Evolutionary conservation across 2,888 invertebrate species (phyloP).

Genomic region (Strigamia transsilvanica): DNA sequence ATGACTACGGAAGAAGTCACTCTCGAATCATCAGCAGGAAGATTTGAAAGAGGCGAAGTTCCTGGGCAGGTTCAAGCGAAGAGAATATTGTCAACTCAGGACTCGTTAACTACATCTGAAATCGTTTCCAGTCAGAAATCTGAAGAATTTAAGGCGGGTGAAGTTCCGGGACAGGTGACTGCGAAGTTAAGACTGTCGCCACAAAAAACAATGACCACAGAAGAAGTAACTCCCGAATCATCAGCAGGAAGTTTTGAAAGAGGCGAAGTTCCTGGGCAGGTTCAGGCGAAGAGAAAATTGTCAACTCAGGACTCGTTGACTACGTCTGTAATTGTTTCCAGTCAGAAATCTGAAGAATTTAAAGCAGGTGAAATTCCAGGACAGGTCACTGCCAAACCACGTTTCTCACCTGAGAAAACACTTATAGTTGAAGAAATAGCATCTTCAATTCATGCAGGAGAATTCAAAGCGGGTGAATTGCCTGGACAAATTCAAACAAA

Average conservation of each 20-base stretch:
- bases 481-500: conserved; percentile 54
- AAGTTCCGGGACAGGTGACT: conserved; percentile 54
- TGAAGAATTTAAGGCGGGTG: too few relatives aligned
- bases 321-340: conserved; percentile 41
- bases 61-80: conserved; percentile 54
- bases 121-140: conserved; percentile 44
- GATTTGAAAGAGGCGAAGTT: conserved; percentile 52
- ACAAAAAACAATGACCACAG: not conserved
- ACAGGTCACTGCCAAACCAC: conserved; percentile 55
- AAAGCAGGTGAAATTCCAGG: conserved; percentile 12
- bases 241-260: conserved; percentile 51
- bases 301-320: conserved; percentile 54
- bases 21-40: conserved; percentile 51
- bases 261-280: conserved; percentile 54
- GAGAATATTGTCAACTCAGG: conserved; percentile 52
- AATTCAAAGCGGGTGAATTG: conserved; percentile 52
- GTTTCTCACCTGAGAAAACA: conserved; percentile 57
- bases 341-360: conserved; percentile 51
- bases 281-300: conserved; percentile 53
- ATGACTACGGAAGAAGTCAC: conserved; percentile 56
- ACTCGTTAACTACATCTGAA: conserved; percentile 53
- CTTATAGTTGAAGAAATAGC: conserved; percentile 58
- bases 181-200: conserved; percentile 43
- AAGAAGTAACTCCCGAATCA: conserved; percentile 54
- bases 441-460: conserved; percentile 63